Percentiles rank a stretch among this genome's conserved stretches.
These are phyloP conservation scores for Clarias macrocephalus DNA, from an alignment of 2,113 vertebrate species.

Conservation along the genomic window DNA sequence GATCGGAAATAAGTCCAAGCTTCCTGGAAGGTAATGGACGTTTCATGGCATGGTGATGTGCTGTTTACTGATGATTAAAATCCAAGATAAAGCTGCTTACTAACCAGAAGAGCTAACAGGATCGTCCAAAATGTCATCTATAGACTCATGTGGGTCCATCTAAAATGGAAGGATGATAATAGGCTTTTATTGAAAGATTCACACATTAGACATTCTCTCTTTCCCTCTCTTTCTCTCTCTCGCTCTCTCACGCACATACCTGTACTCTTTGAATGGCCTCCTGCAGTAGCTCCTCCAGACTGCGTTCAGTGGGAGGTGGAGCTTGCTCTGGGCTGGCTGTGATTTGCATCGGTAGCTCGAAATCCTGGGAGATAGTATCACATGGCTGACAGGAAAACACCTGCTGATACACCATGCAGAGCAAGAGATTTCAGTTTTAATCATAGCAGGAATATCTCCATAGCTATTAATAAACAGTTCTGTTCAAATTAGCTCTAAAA, in stretches of 20 bases:
- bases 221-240: background rate
- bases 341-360: conserved; percentile 82
- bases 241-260: conserved; percentile 62
- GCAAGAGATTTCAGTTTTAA: conserved; percentile 23
- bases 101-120: conserved; percentile 72
- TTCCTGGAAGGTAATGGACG: background rate
- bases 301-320: conserved; percentile 65
- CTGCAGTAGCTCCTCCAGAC: conserved; percentile 86
- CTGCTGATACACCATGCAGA: conserved; percentile 55
- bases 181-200: background rate
- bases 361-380: conserved; percentile 77
- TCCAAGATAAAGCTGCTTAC: conserved; percentile 28
- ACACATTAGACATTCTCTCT: background rate
- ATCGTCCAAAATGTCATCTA: conserved; percentile 85
- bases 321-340: conserved; percentile 77
- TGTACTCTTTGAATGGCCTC: conserved; percentile 88
- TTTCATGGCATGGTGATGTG: background rate
- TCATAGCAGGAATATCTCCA: background rate
- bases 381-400: conserved; percentile 73
- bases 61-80: background rate
- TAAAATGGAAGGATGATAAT: conserved; percentile 56
- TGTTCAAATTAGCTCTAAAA: background rate
- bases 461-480: conserved; percentile 5
- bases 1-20: background rate
- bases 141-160: conserved; percentile 82